Conservation (phyloP, 2,797 vertebrate genomes). For the Hafferia zeledoni region DNA sequence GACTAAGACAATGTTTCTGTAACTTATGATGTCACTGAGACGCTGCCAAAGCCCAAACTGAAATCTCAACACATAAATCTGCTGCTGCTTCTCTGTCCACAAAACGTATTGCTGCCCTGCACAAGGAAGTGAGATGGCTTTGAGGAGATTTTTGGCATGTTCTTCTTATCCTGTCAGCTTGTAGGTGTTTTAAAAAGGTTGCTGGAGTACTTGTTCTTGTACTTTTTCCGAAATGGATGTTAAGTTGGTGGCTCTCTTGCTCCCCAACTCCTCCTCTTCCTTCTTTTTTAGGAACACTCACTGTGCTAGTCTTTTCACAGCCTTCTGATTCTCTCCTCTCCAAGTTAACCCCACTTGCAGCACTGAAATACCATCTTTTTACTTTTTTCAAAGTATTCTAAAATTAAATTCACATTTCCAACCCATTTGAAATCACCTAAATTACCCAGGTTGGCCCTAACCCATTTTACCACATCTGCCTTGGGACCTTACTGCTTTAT, state of each 20-base stretch:
- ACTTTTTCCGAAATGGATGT: not conserved
- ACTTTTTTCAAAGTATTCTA: not conserved
- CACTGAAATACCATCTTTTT: not conserved
- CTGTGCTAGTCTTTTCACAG: not conserved
- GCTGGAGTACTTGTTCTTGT: not conserved
- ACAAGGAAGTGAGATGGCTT: not conserved
- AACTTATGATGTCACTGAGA: conserved; percentile 34
- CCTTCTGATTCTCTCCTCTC: not conserved
- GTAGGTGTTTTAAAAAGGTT: not conserved
- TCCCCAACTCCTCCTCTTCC: not conserved
- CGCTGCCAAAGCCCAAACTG: not conserved
- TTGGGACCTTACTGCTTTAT: not conserved
- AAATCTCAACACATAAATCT: not conserved
- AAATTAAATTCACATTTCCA: conserved; percentile 16
- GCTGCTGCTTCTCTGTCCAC: not conserved
- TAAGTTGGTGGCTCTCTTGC: not conserved
- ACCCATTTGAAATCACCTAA: not conserved
- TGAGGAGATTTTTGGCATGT: not conserved
- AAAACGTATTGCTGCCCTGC: not conserved
- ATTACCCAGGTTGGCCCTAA: conserved; percentile 12
- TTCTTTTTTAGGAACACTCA: not conserved
- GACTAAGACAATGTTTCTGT: conserved; percentile 36
- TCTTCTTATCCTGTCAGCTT: not conserved
- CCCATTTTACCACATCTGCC: not conserved
- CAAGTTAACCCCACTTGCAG: not conserved